These are phyloP conservation scores for Crossaster papposus DNA, from an alignment of 53 echinoderm and acorn worm genomes.

Conservation along the genomic window DNA sequence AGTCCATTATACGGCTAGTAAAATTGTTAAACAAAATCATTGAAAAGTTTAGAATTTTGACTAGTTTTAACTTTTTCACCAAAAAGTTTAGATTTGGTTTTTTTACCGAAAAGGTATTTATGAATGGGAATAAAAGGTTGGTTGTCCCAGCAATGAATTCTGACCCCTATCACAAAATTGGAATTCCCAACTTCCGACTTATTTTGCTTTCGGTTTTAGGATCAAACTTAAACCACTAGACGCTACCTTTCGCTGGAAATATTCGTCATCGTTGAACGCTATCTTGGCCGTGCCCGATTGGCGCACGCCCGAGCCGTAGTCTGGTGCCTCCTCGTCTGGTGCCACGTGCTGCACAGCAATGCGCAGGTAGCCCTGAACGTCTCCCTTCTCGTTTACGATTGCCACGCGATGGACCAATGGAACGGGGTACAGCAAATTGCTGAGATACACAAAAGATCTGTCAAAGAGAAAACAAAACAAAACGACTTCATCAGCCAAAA, in stretches of 20 bases:
- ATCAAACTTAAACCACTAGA: neutral
- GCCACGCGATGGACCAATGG: conserved; percentile 95
- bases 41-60: no score
- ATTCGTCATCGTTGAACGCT: conserved; percentile 94
- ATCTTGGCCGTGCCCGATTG: conserved; percentile 94
- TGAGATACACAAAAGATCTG: conserved; percentile 94
- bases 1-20: no score
- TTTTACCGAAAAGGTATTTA: no score
- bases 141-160: no score
- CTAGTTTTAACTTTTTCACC: no score
- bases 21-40: no score
- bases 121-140: no score
- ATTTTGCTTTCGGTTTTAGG: no score
- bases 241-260: conserved; percentile 87
- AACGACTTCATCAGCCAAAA: neutral
- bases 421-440: conserved; percentile 85
- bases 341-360: conserved; percentile 90
- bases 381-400: conserved; percentile 95
- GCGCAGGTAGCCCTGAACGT: conserved; percentile 94
- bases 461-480: neutral
- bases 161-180: no score
- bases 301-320: conserved; percentile 92
- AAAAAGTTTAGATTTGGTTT: no score
- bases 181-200: no score
- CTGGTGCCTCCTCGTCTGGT: conserved; percentile 87